Percentiles rank a stretch among this genome's conserved stretches.
These are phyloP conservation scores for Phaedon cochleariae DNA, from an alignment of 2,888 invertebrate genomes.

Conservation along the genomic window DNA sequence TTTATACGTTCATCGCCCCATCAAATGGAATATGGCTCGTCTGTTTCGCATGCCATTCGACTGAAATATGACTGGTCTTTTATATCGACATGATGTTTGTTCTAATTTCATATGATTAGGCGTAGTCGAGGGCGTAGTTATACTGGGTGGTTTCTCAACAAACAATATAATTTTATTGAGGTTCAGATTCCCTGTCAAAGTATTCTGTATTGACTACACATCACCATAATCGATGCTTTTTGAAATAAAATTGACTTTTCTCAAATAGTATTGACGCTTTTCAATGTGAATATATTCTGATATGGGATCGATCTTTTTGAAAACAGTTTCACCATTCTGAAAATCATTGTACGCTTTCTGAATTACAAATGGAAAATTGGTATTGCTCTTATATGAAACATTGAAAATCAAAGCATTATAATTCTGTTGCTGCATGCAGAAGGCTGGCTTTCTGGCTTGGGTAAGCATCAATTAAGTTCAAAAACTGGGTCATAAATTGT, in stretches of 20 bases:
- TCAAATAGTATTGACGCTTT: too few species aligned
- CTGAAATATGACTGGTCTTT: background rate
- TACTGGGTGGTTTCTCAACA: background rate
- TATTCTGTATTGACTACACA: too few species aligned
- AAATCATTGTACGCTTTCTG: too few species aligned
- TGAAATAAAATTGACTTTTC: too few species aligned
- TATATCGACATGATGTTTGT: background rate
- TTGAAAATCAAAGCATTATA: background rate
- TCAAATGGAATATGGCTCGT: background rate
- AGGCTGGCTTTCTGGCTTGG: background rate
- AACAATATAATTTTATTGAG: too few species aligned
- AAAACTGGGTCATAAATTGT: conserved; percentile 18
- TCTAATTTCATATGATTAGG: background rate
- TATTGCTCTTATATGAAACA: too few species aligned
- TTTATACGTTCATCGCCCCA: background rate
- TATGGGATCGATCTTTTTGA: too few species aligned
- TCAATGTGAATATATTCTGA: too few species aligned
- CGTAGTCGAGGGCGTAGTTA: background rate
- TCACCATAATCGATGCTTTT: too few species aligned
- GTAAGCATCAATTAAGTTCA: conserved; percentile 14
- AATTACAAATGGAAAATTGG: too few species aligned
- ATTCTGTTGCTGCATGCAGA: background rate
- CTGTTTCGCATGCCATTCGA: background rate
- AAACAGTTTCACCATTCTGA: too few species aligned
- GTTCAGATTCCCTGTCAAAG: too few species aligned